Evolutionary conservation across 2,797 vertebrate genomes (phyloP), one percentile per base, ranked within the genome.

Genomic region (Cyclopterus lumpus): DNA sequence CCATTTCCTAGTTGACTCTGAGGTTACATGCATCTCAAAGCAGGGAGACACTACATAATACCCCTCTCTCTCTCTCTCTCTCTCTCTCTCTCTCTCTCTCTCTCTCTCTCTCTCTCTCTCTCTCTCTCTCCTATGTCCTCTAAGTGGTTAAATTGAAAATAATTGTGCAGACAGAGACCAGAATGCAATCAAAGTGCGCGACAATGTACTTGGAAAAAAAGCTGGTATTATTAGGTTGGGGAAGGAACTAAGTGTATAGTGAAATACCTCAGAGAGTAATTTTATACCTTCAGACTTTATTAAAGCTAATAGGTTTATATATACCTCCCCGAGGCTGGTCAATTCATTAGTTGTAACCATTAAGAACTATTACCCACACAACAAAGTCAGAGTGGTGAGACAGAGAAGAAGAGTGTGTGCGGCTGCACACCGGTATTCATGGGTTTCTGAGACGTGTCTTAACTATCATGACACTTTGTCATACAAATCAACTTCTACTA

Each of bases 71-170:
- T 32, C 40, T 22, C 46, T 54, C 55, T 58, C 34, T 49, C 32
- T 63, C 59, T 82, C 87, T 85, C 80, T 84, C 88, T 80, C 69
- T 69, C 73, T 73, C 76, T 49, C 65, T 91, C 89, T 93, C 71
- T 78, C 24, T 64, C 67, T 36, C 8, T 57, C 36, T 62, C 32
- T 14, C 42, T n/a, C 46, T 38, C 62, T 53, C 51, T 57, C 32
- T 60, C 54, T 83, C 88, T 84, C 80, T 84, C 87, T 80, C 69
- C 44, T 61, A 75, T 72, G 64, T 81, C 83, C 85, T 94, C 83
- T 92, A 89, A 93, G 89, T 93, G 88, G 86, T 90, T 92, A 91
- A 93, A 95, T 93, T 94, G 89, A 90, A 92, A 94, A 93, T 93
- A 93, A 94, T 94, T 93, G 89, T 91, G 84, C 91, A 91, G 89